Base-by-base conservation (phyloP, 1,140 invertebrate species). In the Euura lappo region DNA sequence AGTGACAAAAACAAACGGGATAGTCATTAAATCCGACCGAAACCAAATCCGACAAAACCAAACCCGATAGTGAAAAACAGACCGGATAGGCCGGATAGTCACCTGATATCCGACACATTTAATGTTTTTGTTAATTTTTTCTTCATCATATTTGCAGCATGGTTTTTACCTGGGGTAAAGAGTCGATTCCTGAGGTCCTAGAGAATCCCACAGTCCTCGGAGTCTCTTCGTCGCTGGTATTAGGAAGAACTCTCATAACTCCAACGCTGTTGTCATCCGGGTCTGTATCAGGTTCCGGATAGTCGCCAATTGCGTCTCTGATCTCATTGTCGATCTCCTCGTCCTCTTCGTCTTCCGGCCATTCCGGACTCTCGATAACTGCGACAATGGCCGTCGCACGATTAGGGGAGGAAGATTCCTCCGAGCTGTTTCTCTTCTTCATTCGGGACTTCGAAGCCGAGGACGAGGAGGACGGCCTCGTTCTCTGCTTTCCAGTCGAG, bases 301-400 rank as follows among this genome's bases (percentile, higher is more conserved):
- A 76, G 3, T 83, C 81, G 0, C 79, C 82, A 6, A 82, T 79
- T 4, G 72, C 83, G 13, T 82, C 75, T 6, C 79, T 75, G 51
- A 86, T 85, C 72, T 87, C 85, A 45, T 86, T 84, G 0, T 80
- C 84, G 2, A 88, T 72, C 44, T 84, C 82, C 28, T 71, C 71
- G 68, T 75, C 77, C 44, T 82, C 79, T 47, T 84, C 84, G 28
- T 85, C 85, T 76, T 74, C 68, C 6, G 51, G 51, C 86, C 86
- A 87, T 65, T 85, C 85, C 2, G 87, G 85, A 70, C 84, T 87
- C 45, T 88, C 86, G 60, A 88, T 85, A 2, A 88, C 87, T 2
- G 86, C 87, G 4, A 87, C 76, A 45, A 88, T 88, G 0, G 87
- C 87, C 4, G 51, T n/a, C 47, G 84, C 86, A n/a, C 81, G 80